Evolutionary conservation across 2,888 invertebrate species (phyloP), one percentile per base, ranked within the genome.

Genomic region (Sinotaia quadrata): DNA sequence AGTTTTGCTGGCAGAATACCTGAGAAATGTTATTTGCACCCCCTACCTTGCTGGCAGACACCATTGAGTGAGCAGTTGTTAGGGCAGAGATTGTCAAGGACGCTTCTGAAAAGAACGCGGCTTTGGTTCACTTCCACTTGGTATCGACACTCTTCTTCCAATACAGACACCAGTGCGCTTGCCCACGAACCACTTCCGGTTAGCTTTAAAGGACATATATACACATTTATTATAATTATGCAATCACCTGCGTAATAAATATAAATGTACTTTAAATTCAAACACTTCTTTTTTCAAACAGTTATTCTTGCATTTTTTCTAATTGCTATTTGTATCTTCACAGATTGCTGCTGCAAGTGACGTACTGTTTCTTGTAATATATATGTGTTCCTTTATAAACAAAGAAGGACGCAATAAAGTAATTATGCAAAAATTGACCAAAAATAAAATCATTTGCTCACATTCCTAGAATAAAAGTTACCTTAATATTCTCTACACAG

Each of bases 31-130:
- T n/a, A 1, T 31, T 57, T 57, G 33, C 12, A 57, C 24, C 15
- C 27, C 69, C 63, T 58, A 81, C 81, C 76, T 10, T 69, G 31
- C 0, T 29, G 47, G 67, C 81, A 81, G 10, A 67, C 60, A 7
- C 81, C 78, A 67, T 77, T 74, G 10, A 62, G 61, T 12, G 68
- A 73, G 58, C 79, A 80, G 49, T 73, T 72, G 58, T 68, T 51
- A 2, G 77, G 78, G 61, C 81, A 81, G 36, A 81, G 47, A 10
- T 31, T 33, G 44, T 49, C 41, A 10, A 75, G 52, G 10, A 75
- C 52, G 24, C 60, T 52, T 10, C 29, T 37, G 24, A 33, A 21
- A 27, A 68, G 41, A 58, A 51, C 31, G 29, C 41, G 52, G 27
- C 29, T 63, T 24, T 47, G 33, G 62, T 77, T 71, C 58, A 60